Conservation (phyloP, 2,888 invertebrate species). For the Apotomis betuletana region DNA sequence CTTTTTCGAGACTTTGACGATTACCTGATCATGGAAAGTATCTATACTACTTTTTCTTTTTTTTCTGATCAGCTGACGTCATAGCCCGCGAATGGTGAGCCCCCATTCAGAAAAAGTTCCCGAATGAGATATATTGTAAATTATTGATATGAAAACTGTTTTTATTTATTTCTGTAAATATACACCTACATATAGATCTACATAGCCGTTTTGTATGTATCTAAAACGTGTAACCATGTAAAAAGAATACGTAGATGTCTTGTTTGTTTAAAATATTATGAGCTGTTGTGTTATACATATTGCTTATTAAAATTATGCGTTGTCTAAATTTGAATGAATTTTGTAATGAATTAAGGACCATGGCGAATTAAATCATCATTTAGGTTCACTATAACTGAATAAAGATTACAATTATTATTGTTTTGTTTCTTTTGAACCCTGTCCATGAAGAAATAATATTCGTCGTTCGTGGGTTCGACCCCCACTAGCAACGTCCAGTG, state of each 20-base stretch:
- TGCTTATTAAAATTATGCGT: conserved; percentile 23
- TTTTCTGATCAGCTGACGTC: conserved; percentile 61
- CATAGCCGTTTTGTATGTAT: conserved; percentile 24
- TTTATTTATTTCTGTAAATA: conserved; percentile 27
- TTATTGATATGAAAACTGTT: conserved; percentile 35
- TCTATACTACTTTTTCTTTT: conserved; percentile 44
- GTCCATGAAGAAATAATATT: neutral
- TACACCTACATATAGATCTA: conserved; percentile 13
- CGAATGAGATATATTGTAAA: conserved; percentile 31
- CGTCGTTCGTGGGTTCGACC: too few species aligned
- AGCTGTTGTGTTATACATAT: conserved; percentile 26
- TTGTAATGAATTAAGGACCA: conserved; percentile 49
- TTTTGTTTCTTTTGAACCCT: conserved; percentile 43
- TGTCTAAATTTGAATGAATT: conserved; percentile 39
- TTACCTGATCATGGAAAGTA: conserved; percentile 60
- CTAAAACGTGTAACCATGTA: conserved; percentile 28
- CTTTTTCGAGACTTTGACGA: conserved; percentile 66
- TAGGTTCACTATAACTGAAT: conserved; percentile 54
- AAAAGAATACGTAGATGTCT: conserved; percentile 27
- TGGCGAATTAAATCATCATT: conserved; percentile 55
- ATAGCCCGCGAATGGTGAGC: conserved; percentile 73
- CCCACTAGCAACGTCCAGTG: too few species aligned
- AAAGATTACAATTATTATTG: conserved; percentile 47
- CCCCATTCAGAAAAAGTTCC: conserved; percentile 77
- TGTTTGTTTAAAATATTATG: conserved; percentile 22